Conservation (phyloP, 2,888 invertebrate species). For the Fragum whitleyi region DNA sequence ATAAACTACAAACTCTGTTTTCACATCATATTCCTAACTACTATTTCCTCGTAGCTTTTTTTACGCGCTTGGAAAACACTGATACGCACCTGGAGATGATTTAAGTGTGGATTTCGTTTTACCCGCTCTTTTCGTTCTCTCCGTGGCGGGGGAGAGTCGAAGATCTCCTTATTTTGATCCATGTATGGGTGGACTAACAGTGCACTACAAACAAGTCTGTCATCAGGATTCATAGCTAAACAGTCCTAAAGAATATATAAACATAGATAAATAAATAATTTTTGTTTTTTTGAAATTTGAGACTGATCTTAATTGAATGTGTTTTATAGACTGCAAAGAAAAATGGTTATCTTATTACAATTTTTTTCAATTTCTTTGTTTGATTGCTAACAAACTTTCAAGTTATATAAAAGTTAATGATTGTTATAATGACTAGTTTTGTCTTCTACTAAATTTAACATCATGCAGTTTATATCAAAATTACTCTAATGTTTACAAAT, state of each 20-base stretch:
- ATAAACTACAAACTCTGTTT: too few species aligned
- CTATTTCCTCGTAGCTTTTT: conserved; percentile 12
- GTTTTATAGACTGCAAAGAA: not conserved
- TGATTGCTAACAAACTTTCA: too few species aligned
- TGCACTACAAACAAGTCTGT: conserved; percentile 96
- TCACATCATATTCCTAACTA: not conserved
- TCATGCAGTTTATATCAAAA: too few species aligned
- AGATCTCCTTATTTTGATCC: conserved; percentile 86
- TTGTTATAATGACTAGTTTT: too few species aligned
- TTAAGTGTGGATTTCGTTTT: conserved; percentile 46
- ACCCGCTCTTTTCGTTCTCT: conserved; percentile 52
- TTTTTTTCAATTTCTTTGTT: not conserved
- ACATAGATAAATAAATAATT: not conserved
- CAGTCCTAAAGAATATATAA: conserved; percentile 90
- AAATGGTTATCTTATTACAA: too few species aligned
- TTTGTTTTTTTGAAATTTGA: too few species aligned
- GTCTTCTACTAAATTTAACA: too few species aligned
- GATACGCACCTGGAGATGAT: conserved; percentile 63
- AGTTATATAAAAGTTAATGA: too few species aligned
- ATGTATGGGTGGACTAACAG: conserved; percentile 96
- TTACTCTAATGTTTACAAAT: too few species aligned
- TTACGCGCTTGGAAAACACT: conserved; percentile 39
- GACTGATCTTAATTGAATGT: not conserved
- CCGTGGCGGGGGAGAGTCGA: conserved; percentile 52
- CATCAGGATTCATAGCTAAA: conserved; percentile 96